Evolutionary conservation across 2,797 vertebrate species (phyloP), one percentile per base, ranked within the genome.

Genomic region (Phrynocephalus forsythii): DNA sequence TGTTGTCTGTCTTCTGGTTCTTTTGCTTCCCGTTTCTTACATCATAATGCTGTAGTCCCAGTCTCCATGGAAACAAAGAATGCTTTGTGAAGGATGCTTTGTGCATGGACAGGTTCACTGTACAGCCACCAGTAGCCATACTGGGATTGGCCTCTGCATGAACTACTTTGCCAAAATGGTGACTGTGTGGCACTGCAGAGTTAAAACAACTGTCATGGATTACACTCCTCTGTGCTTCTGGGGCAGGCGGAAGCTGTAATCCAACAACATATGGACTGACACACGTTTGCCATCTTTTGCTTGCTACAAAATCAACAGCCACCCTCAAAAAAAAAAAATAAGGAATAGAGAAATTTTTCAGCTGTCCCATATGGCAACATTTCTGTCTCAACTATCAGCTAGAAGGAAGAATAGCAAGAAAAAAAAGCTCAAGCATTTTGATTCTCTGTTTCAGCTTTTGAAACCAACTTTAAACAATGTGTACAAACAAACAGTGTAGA

Each of bases 31-130:
- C 60, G 24, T 33, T 50, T 68, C 38, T 33, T 66, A 28, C 50
- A 71, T 72, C 71, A 71, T 33, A 60, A 22, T 48, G 18, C 6
- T 71, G 44, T 79, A 30, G 24, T 30, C n/a, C 28, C 77, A 69
- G 68, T 81, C 60, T 66, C 85, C 69, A 67, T 75, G 85, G 56
- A 81, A 86, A 66, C 33, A 71, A 73, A 86, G 11, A 16, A 50
- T 38, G 26, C 18, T 52, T 50, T 50, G 33, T 20, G 30, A 38
- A 44, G 67, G 28, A 50, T 71, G 30, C 26, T 26, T 33, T 69
- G 7, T 26, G 56, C 30, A n/a, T 80, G 26, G 4, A 44, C 24
- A 48, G 28, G 5, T 48, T 66, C 71, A 50, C 30, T n/a, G 28
- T 26, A 28, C 72, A 82, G 26, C 63, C 52, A 30, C 28, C 60